phyloP scores from a whole-genome alignment of 2,113 vertebrate genomes.

The Crotalus horridus region DNA sequence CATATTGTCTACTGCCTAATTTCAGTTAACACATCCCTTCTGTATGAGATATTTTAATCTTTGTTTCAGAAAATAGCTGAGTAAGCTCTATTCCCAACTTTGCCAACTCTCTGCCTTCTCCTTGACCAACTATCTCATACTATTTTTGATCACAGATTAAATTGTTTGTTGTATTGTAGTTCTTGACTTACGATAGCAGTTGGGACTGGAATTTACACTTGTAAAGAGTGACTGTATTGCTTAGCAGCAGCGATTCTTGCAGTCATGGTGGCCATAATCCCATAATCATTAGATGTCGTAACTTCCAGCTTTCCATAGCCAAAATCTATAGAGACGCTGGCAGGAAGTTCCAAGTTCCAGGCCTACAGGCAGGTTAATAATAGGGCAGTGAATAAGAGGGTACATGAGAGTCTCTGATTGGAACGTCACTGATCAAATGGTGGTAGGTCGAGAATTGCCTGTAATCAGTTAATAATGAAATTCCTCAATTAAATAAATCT shows the following conservation, averaged over 20 bases:
- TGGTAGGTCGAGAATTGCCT: too few species aligned
- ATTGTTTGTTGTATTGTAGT: neutral
- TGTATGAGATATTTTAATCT: neutral
- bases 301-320: neutral
- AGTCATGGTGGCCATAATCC: neutral
- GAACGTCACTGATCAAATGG: too few species aligned
- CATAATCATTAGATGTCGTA: neutral
- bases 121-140: neutral
- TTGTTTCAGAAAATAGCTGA: neutral
- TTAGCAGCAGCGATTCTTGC: neutral
- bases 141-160: neutral
- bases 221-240: neutral
- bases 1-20: neutral
- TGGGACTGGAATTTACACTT: neutral
- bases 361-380: neutral
- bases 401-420: neutral
- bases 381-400: neutral
- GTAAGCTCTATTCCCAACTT: neutral
- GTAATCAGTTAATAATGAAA: conserved; percentile 1
- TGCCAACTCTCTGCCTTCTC: neutral
- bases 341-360: neutral
- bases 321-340: neutral
- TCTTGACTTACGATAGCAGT: neutral
- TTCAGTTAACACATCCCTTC: neutral
- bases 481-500: neutral